Evolutionary conservation across 1,140 invertebrate genomes (phyloP), one percentile per base, ranked within the genome.

Genomic region (Lineus longissimus): DNA sequence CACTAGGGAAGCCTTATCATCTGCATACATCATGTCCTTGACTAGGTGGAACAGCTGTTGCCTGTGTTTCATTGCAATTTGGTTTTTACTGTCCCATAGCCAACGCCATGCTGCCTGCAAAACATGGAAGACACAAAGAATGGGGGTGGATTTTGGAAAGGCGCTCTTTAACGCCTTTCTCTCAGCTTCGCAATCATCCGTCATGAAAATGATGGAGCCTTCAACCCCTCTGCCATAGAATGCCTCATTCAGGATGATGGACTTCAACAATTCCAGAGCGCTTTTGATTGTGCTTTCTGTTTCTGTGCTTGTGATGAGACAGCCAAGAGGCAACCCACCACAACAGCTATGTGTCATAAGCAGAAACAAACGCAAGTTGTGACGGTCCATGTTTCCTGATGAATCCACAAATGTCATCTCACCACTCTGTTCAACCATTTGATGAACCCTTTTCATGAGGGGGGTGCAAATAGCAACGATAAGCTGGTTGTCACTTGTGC

Each of bases 111-210:
- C n/a, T 51, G 47, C 47, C 47, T 51, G 47, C n/a, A 51, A 9
- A 4, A 51, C 47, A 51, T 51, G 47, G 25, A 51, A 51, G 4
- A 51, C 25, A 51, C 47, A 51, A 6, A 51, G 47, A 9, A 51
- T 23, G 4, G 9, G 6, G 9, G n/a, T 27, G 6, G 47, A 4
- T 6, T 23, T 9, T 7, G 47, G 47, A 19, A 19, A 51, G 6
- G 47, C 25, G 6, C 9, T 23, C 4, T 51, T 4, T n/a, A 51
- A 27, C 9, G 47, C 47, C 6, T n/a, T 51, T 6, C 25, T 4
- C n/a, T 51, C 47, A 23, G 47, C 47, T 7, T 51, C 47, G 25
- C 47, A 23, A 51, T 51, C 47, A 51, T 51, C 47, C 6, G 47
- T 51, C 47, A 51, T 51, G 25, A 51, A 51, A 23, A 51, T n/a